Evolutionary conservation across 2,113 vertebrate genomes (phyloP).

Genomic region (Stomatorhinus ivindoensis): DNA sequence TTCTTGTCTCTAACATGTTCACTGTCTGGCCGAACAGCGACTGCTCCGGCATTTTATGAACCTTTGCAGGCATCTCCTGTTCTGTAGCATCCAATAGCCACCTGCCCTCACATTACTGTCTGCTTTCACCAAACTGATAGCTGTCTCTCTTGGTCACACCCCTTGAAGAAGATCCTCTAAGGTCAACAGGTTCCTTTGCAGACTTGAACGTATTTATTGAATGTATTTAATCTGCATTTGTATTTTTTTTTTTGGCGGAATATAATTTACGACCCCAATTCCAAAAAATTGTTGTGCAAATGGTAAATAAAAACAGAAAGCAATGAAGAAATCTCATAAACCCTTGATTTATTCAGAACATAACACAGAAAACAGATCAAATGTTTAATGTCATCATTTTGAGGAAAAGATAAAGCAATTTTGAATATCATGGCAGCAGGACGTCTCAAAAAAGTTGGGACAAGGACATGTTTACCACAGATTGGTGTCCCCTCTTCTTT

Average conservation of each 20-base stretch:
- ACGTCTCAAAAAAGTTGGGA: too few species aligned
- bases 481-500: too few species aligned
- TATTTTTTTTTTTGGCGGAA: not conserved
- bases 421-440: too few species aligned
- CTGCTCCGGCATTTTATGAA: not conserved
- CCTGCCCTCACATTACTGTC: not conserved
- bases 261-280: not conserved
- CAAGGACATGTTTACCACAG: too few species aligned
- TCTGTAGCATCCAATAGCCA: not conserved
- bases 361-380: too few species aligned
- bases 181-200: not conserved
- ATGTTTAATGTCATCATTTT: too few species aligned
- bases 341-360: too few species aligned
- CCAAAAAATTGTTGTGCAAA: too few species aligned
- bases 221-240: not conserved
- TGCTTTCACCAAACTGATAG: not conserved
- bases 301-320: too few species aligned
- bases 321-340: too few species aligned
- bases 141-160: not conserved
- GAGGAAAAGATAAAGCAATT: too few species aligned
- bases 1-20: not conserved
- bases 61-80: not conserved
- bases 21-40: not conserved
- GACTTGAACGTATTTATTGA: not conserved
- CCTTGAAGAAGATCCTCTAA: not conserved